A percentile compares a stretch with the other conserved stretches of the same genome.
These are phyloP conservation scores for Callaeas wilsoni DNA, from an alignment of 2,113 vertebrate genomes.

Conservation along the genomic window DNA sequence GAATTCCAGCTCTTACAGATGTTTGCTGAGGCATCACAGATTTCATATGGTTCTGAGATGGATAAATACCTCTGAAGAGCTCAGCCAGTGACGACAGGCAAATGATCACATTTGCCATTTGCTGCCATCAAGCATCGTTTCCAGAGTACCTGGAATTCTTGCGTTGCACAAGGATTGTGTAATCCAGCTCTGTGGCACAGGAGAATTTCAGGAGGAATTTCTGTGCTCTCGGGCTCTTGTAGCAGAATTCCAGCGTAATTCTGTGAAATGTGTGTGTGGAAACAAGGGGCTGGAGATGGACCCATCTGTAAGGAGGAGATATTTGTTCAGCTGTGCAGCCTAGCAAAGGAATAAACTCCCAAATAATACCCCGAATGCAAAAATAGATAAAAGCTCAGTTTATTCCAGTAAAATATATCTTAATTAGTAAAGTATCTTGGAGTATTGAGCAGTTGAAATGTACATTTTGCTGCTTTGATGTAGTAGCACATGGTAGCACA, in stretches of 20 bases:
- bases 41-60: not conserved
- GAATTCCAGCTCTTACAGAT: not conserved
- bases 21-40: slow-evolving; percentile 26
- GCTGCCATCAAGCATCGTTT: not conserved
- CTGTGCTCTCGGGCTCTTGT: not conserved
- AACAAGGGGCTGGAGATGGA: not conserved
- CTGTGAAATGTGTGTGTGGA: not conserved
- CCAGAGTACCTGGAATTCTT: not conserved
- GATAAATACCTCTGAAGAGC: not conserved
- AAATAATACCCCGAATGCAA: not conserved
- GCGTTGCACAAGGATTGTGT: not conserved
- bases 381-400: not conserved
- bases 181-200: not conserved
- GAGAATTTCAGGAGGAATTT: not conserved
- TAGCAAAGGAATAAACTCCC: not conserved
- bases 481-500: not conserved
- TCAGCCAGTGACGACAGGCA: not conserved
- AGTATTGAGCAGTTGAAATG: slow-evolving; percentile 4
- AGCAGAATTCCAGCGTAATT: not conserved
- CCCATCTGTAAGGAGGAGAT: not conserved
- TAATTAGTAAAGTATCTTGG: slow-evolving; percentile 25
- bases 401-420: slow-evolving; percentile 15
- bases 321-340: not conserved
- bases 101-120: not conserved
- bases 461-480: slow-evolving; percentile 28